Evolutionary conservation across 2,113 vertebrate genomes (phyloP).

Genomic region (Psilopogon haemacephalus): DNA sequence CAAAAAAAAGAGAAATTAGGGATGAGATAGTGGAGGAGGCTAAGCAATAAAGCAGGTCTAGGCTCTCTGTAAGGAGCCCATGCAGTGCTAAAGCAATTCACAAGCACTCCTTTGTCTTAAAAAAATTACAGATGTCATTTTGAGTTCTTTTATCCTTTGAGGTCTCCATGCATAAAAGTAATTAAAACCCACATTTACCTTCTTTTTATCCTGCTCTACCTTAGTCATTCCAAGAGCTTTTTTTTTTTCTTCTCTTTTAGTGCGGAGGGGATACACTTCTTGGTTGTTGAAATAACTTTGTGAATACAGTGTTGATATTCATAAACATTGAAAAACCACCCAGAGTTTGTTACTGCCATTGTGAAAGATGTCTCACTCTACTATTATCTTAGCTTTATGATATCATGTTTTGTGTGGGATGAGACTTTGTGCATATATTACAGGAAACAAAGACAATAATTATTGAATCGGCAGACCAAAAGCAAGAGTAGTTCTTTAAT

Average conservation of each 20-base stretch:
- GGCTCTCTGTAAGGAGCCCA: background rate
- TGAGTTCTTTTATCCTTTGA: background rate
- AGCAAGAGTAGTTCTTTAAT: constrained; percentile 58
- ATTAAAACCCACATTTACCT: background rate
- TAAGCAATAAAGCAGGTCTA: background rate
- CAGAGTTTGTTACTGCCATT: constrained; percentile 23
- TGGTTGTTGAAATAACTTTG: constrained; percentile 5
- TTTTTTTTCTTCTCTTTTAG: background rate
- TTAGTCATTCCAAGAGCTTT: background rate
- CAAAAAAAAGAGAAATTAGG: background rate
- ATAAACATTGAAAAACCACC: constrained; percentile 19
- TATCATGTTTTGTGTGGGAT: constrained; percentile 42
- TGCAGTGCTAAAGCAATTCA: background rate
- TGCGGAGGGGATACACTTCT: background rate
- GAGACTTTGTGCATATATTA: constrained; percentile 44
- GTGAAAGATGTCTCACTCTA: constrained; percentile 41
- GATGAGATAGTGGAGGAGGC: background rate
- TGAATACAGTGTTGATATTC: background rate
- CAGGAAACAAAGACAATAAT: constrained; percentile 71
- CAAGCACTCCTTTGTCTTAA: background rate
- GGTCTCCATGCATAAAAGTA: background rate
- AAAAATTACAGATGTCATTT: background rate
- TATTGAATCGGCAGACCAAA: constrained; percentile 55
- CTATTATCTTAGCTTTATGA: constrained; percentile 57
- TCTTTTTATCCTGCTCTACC: background rate